These are phyloP conservation scores for Erpetoichthys calabaricus DNA, from an alignment of 2,797 vertebrate species.

Conservation along the genomic window DNA sequence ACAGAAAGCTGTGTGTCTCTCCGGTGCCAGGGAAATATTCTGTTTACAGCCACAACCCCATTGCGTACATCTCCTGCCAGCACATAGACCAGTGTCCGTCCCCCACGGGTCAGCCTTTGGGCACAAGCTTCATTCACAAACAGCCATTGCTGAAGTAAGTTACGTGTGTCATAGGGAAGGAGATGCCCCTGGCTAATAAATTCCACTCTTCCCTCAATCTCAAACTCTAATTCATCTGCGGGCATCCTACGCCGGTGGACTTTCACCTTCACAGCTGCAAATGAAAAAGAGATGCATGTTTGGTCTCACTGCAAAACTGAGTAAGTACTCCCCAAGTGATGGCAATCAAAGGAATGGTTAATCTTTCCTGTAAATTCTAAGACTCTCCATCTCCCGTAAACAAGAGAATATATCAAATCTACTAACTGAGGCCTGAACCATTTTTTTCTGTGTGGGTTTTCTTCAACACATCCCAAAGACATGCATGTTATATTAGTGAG, in stretches of 20 bases:
- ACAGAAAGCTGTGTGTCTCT: constrained; percentile 54
- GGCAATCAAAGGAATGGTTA: no score
- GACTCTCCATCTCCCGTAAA: no score
- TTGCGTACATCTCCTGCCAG: constrained; percentile 54
- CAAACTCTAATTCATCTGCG: constrained; percentile 45
- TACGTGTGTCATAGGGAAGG: constrained; percentile 62
- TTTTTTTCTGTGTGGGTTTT: no score
- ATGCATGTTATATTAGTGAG: no score
- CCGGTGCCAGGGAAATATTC: constrained; percentile 67
- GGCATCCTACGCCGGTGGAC: constrained; percentile 46
- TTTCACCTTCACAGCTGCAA: constrained; percentile 63
- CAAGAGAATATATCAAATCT: no score
- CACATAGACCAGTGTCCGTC: constrained; percentile 57
- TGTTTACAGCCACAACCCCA: constrained; percentile 44
- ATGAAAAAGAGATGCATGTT: neutral
- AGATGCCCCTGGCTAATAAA: constrained; percentile 61
- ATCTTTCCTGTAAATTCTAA: no score
- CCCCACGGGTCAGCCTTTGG: constrained; percentile 37
- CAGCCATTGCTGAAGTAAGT: constrained; percentile 70
- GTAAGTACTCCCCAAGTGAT: no score
- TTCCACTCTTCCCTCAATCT: constrained; percentile 64
- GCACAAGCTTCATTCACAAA: constrained; percentile 67
- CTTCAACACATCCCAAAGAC: no score
- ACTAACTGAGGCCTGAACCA: no score
- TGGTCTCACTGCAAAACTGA: no score